Conservation (phyloP, 2,888 invertebrate species). For the Clanis bilineata region DNA sequence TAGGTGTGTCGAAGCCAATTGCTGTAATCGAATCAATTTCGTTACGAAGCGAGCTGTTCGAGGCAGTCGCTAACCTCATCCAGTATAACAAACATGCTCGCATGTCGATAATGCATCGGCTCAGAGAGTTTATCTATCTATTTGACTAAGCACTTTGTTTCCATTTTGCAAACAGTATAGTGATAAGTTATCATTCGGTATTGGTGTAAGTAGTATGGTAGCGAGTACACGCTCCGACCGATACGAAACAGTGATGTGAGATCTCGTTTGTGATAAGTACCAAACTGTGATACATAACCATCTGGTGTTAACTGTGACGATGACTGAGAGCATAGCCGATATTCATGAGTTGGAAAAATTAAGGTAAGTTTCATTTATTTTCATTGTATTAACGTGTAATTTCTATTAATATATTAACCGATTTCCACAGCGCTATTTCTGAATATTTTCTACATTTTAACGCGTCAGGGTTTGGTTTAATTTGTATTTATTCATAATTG, state of each 20-base stretch:
- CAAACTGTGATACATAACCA: slow-evolving; percentile 28
- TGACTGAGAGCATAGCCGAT: slow-evolving; percentile 63
- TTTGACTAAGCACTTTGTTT: slow-evolving; percentile 56
- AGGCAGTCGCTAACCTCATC: slow-evolving; percentile 37
- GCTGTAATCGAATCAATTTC: slow-evolving; percentile 60
- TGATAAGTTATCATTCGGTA: slow-evolving; percentile 67
- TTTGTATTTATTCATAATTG: too few species aligned
- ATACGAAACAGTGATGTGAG: slow-evolving; percentile 50
- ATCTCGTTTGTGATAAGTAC: slow-evolving; percentile 34
- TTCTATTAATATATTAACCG: neutral
- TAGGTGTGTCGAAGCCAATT: slow-evolving; percentile 50
- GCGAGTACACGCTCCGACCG: slow-evolving; percentile 48
- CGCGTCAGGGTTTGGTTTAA: too few species aligned
- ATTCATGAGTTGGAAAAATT: slow-evolving; percentile 66
- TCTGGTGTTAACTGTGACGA: slow-evolving; percentile 34
- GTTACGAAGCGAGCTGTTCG: slow-evolving; percentile 38
- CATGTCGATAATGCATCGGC: slow-evolving; percentile 43
- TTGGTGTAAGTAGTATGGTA: slow-evolving; percentile 56
- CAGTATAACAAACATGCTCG: slow-evolving; percentile 34
- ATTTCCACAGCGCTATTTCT: too few species aligned
- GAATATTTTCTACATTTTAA: too few species aligned
- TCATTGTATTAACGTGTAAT: neutral
- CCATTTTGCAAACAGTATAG: slow-evolving; percentile 58
- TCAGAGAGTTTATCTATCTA: slow-evolving; percentile 47
- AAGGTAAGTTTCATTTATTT: slow-evolving; percentile 49